Base-by-base conservation (phyloP, 2,797 vertebrate species). In the Graptemys geographica region DNA sequence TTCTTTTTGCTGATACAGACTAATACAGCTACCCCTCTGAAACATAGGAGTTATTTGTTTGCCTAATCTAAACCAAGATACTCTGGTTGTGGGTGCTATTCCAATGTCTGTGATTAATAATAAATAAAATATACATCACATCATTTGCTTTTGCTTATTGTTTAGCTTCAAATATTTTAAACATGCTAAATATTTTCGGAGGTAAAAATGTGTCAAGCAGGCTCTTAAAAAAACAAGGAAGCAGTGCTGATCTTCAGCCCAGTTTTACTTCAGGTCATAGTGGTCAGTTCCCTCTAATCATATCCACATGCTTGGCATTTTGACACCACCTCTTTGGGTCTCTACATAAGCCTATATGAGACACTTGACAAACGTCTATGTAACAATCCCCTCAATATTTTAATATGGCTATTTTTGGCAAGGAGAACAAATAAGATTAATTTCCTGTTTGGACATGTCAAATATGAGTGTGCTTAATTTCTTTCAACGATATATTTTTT, bases 371-470 rank as follows among this genome's bases (percentile, higher is more conserved):
- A 23, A 5, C 18, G 85, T 95, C 84, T 7, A 27, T 47, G 27
- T 78, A 49, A 47, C 41, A 84, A 76, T 84, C 95, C 79, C 59
- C 8, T 16, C 4, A 1, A 16, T 4, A 78, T 3, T 79, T 95
- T 87, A 76, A 86, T 74, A 37, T 28, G 28, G 11, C 90, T 93
- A 78, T 88, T 97, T 87, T 89, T 93, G 86, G 81, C 87, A 87
- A 92, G 86, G 28, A 25, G 76, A 88, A 57, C 37, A 87, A 95
- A 33, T 44, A 87, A 65, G 84, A 88, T 47, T 59, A 84, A 5
- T 25, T 87, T 25, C 37, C 25, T 78, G 11, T 76, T 47, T 27
- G 18, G 44, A 31, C 31, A 76, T 53, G 28, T 81, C 92, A 91
- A 62, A 85, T 5, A 53, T 0, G 0, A 79, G 53, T 55, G 33